Conservation (phyloP, 2,797 vertebrate species). For the Melanotaenia pygmaea region DNA sequence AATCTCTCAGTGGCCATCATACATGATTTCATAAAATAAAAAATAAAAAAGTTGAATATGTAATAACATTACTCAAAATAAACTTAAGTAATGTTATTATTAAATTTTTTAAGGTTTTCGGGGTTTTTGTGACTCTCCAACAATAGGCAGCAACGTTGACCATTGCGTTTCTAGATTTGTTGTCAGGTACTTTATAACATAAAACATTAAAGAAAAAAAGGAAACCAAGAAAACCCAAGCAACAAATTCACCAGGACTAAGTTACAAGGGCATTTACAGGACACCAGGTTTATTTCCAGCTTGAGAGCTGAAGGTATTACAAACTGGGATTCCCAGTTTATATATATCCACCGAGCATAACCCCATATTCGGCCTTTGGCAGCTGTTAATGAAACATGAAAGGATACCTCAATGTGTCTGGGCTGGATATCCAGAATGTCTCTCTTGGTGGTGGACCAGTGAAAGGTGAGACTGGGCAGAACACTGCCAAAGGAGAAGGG, state of each 20-base stretch:
- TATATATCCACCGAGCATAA: background rate
- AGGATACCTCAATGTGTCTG: conserved; percentile 89
- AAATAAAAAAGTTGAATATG: background rate
- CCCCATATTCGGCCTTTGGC: background rate
- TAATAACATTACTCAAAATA: background rate
- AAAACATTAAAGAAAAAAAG: background rate
- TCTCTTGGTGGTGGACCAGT: conserved; percentile 95
- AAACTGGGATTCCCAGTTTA: background rate
- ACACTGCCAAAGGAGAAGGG: conserved; percentile 94
- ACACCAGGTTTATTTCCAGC: background rate
- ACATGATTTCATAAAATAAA: background rate
- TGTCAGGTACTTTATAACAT: background rate
- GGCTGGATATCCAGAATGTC: conserved; percentile 90
- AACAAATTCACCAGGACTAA: background rate
- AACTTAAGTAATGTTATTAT: background rate
- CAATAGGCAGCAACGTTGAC: background rate
- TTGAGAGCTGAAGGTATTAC: background rate
- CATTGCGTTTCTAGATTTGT: background rate
- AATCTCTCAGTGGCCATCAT: background rate
- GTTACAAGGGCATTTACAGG: background rate
- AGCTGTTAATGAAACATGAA: conserved; percentile 28
- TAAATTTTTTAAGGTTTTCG: too few species aligned
- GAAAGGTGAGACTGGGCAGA: conserved; percentile 88
- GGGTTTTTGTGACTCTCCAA: background rate
- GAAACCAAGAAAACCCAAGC: background rate